phyloP scores from a whole-genome alignment of 2,888 invertebrate genomes.

The Thymelicus acteon region DNA sequence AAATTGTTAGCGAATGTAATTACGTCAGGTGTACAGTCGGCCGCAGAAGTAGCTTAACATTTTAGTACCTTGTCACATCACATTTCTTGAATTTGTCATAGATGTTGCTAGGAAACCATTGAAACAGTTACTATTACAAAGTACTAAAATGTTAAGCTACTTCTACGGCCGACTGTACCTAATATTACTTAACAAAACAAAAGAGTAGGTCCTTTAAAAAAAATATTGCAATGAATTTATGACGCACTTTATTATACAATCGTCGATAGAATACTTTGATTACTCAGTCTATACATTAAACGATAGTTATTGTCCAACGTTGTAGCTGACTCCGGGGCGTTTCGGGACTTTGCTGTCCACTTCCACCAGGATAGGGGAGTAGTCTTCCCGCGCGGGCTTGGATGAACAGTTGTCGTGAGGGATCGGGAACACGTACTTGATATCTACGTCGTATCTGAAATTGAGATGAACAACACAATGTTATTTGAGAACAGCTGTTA shows the following conservation, averaged over 20 bases:
- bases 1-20: no score
- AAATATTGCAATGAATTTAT: not conserved
- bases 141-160: no score
- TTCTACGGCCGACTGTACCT: no score
- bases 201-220: no score
- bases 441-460: constrained; percentile 91
- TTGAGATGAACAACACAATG: constrained; percentile 15
- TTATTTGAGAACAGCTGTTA: no score
- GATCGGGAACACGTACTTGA: constrained; percentile 93
- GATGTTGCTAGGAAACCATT: no score
- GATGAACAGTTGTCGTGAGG: constrained; percentile 88
- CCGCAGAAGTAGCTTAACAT: no score
- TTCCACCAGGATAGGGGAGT: constrained; percentile 68
- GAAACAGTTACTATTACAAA: no score
- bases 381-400: constrained; percentile 66
- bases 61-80: no score
- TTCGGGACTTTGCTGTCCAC: constrained; percentile 66
- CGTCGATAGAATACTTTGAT: not conserved
- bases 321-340: constrained; percentile 66
- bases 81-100: no score
- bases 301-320: constrained; percentile 55
- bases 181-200: no score
- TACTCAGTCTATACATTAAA: constrained; percentile 1
- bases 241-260: not conserved
- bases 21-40: no score